These are phyloP conservation scores for Chymomyza caudatula DNA, from an alignment of 2,888 invertebrate species.

Conservation along the genomic window DNA sequence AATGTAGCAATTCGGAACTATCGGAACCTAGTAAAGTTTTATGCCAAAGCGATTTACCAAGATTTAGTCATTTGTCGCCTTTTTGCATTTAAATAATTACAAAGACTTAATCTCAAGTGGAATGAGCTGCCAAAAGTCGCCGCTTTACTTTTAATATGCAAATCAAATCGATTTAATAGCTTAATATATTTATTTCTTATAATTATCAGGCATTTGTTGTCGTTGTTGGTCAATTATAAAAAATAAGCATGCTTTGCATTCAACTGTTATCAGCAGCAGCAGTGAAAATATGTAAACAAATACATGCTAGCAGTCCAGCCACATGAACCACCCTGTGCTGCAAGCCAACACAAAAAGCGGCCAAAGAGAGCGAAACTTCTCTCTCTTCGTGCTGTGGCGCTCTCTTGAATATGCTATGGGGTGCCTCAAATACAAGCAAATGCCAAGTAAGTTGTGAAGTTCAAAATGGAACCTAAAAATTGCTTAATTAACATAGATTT, in stretches of 20 bases:
- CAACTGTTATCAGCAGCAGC: not conserved
- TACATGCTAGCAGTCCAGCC: not conserved
- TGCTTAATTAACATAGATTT: too few relatives aligned
- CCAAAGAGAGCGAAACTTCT: constrained; percentile 24
- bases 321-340: constrained; percentile 36
- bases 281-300: constrained; percentile 1
- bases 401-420: constrained; percentile 1
- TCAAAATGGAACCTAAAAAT: too few relatives aligned
- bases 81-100: not conserved
- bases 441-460: not conserved
- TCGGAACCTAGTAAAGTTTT: not conserved
- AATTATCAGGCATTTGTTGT: not conserved
- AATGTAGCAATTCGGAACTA: not conserved
- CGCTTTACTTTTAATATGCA: not conserved
- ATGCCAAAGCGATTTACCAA: not conserved
- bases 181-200: not conserved
- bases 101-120: not conserved
- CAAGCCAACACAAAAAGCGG: not conserved
- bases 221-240: not conserved
- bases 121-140: not conserved
- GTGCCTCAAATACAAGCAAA: not conserved
- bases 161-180: not conserved
- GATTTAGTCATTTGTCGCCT: not conserved
- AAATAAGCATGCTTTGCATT: not conserved
- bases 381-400: constrained; percentile 26